Base-by-base conservation (phyloP, 2,113 vertebrate species). In the Chaenogobius annularis region DNA sequence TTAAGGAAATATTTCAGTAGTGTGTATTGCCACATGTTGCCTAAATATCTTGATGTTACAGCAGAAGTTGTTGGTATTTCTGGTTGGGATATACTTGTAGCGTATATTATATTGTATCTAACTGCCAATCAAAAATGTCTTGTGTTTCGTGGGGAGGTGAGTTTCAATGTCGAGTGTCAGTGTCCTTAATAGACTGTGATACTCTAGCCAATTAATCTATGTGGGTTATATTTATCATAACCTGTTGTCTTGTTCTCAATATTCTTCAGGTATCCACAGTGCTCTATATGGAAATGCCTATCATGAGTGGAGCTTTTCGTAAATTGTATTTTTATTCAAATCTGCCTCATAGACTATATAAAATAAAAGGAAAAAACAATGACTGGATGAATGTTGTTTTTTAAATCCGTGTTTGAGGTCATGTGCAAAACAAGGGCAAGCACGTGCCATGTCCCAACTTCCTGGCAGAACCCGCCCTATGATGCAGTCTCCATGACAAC, bases 401-500 rank as follows among this genome's bases (percentile, higher is more conserved):
- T 5, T 43, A 15, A 44, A 46, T 10, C 17, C 69, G 59, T 56
- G 71, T 83, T 23, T 52, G 73, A 66, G 64, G 75, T 85, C 81
- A 81, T 52, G 75, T 63, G 70, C 68, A 14, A 84, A 79, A 85
- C 86, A 75, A 81, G 88, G 87, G 75, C 80, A 37, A 71, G 61
- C 76, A 67, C 72, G 71, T 75, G 17, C 72, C 74, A 70, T 81
- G 75, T 84, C 92, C 90, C 88, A 90, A 93, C 95, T 91, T 90
- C 26, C 89, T 83, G 92, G 85, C 91, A 90, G 89, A 95, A 92
- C 94, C 83, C 70, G 88, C 95, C 90, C 78, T 87, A 93, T 89
- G 95, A 96, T 96, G 94, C 93, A 96, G 96, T 98, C 95, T 92
- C 97, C 93, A 96, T 98, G 95, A 93, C 73, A 73, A 98, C 95